Percentiles rank a stretch among this genome's conserved stretches.
phyloP scores from a whole-genome alignment of 2,888 invertebrate species.

The Candidula unifasciata region DNA sequence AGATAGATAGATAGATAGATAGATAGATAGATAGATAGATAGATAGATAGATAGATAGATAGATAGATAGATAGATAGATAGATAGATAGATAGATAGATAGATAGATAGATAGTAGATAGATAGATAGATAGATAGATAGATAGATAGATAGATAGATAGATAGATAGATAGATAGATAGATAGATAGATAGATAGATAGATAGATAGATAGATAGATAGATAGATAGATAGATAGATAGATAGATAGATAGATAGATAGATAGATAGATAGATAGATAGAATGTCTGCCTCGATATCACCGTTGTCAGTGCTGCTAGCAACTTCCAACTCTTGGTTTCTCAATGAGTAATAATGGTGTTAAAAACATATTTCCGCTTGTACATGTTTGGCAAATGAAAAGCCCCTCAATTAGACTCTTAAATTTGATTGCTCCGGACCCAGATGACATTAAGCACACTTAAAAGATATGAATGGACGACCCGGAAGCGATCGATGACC shows the following conservation, averaged over 20 bases:
- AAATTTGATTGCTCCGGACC: constrained; percentile 23
- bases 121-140: no score
- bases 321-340: no score
- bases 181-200: background rate
- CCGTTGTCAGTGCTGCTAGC: no score
- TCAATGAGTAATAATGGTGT: no score
- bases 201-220: background rate
- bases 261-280: background rate
- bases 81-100: no score
- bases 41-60: no score
- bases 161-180: background rate
- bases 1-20: background rate
- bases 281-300: no score
- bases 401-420: constrained; percentile 34
- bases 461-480: constrained; percentile 16
- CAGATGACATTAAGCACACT: constrained; percentile 19
- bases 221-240: background rate
- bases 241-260: background rate
- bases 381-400: constrained; percentile 32
- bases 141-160: no score
- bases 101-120: no score
- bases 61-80: no score
- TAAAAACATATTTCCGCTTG: background rate
- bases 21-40: no score
- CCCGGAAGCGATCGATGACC: constrained; percentile 21